A percentile compares a stretch with the other conserved stretches of the same genome.
These are phyloP conservation scores for Urocyon cinereoargenteus DNA, from an alignment of 2,797 vertebrate genomes.

Conservation along the genomic window DNA sequence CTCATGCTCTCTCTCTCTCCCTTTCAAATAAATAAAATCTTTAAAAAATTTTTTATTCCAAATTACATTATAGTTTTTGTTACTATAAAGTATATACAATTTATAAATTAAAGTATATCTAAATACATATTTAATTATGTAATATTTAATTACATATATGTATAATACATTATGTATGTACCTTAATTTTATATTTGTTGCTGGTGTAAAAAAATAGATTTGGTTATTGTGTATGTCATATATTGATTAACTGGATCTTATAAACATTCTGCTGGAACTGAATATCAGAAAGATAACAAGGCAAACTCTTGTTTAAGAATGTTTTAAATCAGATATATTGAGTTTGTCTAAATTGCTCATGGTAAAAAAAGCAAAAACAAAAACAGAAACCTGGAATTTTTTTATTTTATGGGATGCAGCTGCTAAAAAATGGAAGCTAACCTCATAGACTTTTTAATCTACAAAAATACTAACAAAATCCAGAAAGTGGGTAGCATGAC, in stretches of 20 bases:
- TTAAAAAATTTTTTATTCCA: background rate
- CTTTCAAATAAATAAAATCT: background rate
- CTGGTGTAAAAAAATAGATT: background rate
- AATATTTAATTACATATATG: background rate
- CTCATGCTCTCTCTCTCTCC: background rate
- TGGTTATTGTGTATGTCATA: background rate
- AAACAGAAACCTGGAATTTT: background rate
- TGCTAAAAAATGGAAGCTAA: slow-evolving; percentile 23
- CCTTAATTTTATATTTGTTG: background rate
- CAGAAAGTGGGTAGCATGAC: background rate
- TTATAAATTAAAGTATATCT: background rate
- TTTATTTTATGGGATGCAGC: background rate
- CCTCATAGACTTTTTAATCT: background rate
- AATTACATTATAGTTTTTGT: background rate
- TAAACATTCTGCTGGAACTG: slow-evolving; percentile 1
- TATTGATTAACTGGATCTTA: background rate
- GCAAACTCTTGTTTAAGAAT: slow-evolving; percentile 12
- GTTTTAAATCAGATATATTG: slow-evolving; percentile 7
- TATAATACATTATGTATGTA: background rate
- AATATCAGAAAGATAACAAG: background rate
- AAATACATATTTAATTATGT: background rate
- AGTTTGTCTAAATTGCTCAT: slow-evolving; percentile 41
- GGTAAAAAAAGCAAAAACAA: background rate
- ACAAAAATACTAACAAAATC: background rate
- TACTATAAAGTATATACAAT: background rate